Evolutionary conservation across 2,888 invertebrate species (phyloP), one percentile per base, ranked within the genome.

Genomic region (Parnassius glacialis): DNA sequence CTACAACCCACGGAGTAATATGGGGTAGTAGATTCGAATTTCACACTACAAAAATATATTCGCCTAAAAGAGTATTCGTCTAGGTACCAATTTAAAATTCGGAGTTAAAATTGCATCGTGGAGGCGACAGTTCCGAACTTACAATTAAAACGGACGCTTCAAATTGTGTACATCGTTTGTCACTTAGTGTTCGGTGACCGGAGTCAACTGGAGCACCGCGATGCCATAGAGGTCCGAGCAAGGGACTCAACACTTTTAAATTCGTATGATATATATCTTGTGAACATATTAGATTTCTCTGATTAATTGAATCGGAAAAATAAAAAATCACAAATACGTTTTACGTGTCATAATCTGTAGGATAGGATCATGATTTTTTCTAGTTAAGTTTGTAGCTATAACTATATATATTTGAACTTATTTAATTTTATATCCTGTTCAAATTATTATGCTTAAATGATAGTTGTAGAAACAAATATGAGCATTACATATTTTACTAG

Each of bases 71-170:
- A 12, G 13, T 41, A 11, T 13, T 34, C 12, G 41, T 20, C 12
- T 34, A 7, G 34, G 44, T 12, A 34, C 10, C 43, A 13, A 20
- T 48, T 42, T 25, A 58, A 83, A 85, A 80, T 76, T 76, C 69
- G 68, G 75, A 75, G 74, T 77, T 82, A 84, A 86, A 89, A 87
- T 87, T 85, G 87, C 83, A 87, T 83, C 85, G 79, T 67, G 79
- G 79, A 70, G 74, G 73, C 68, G 74, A 71, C 78, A 71, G 74
- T 71, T 74, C 74, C 78, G 81, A 90, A 91, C 85, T 91, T 90
- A 84, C 89, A 91, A 92, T 92, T 90, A 92, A 91, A 92, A 91
- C 79, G 84, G 92, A 92, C 92, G 86, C 87, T 75, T 76, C 79
- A 85, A 92, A 92, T 91, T 91, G 89, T 84, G 79, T 85, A 92